Percentiles rank a stretch among this genome's conserved stretches.
phyloP scores from a whole-genome alignment of 2,797 vertebrate species.

The Hypotaenidia okinawae region DNA sequence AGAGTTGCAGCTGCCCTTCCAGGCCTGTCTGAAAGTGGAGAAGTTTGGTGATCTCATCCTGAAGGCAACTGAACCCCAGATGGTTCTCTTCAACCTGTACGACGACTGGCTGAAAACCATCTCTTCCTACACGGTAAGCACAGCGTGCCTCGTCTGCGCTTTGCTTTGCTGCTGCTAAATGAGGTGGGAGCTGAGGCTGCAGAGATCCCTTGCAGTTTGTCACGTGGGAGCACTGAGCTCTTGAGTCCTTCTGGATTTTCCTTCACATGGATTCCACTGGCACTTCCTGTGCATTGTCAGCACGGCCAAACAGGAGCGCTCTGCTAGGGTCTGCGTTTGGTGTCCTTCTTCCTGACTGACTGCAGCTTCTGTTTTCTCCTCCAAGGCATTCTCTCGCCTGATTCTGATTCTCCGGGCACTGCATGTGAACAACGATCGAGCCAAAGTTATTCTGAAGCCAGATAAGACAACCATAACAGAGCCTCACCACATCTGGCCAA shows the following conservation, averaged over 20 bases:
- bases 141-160: neutral
- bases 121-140: slow-evolving; percentile 95
- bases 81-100: slow-evolving; percentile 99
- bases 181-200: neutral
- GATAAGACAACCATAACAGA: slow-evolving; percentile 98
- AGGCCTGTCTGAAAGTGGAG: slow-evolving; percentile 98
- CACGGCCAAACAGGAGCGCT: neutral
- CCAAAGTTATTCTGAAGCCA: slow-evolving; percentile 98
- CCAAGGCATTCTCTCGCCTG: slow-evolving; percentile 95
- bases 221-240: neutral
- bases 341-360: neutral
- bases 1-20: slow-evolving; percentile 97
- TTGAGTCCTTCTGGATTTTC: neutral
- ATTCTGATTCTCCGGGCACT: slow-evolving; percentile 97
- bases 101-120: slow-evolving; percentile 99
- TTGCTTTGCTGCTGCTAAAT: neutral
- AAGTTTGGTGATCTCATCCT: slow-evolving; percentile 99
- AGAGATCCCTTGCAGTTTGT: neutral
- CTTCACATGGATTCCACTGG: neutral
- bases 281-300: accelerated
- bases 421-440: slow-evolving; percentile 97
- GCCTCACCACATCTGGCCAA: slow-evolving; percentile 99
- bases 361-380: neutral
- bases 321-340: neutral
- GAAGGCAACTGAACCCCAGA: slow-evolving; percentile 98